A percentile compares a stretch with the other conserved stretches of the same genome.
Conservation (phyloP, 2,797 vertebrate species). For the Acomys russatus region DNA sequence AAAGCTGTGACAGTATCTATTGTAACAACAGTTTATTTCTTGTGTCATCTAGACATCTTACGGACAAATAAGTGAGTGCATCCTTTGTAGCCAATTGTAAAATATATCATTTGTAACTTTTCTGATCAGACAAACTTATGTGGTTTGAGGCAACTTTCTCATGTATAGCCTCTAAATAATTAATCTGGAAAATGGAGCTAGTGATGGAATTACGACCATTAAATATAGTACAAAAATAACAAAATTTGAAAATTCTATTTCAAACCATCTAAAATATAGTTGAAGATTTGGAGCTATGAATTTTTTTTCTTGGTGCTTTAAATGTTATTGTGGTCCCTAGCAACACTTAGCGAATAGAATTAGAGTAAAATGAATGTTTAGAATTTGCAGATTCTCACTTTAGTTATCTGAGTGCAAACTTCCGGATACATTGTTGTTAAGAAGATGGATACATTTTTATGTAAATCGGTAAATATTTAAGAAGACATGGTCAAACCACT, state of each 20-base stretch:
- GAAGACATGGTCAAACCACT: neutral
- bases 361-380: neutral
- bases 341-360: neutral
- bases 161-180: neutral
- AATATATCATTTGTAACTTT: conserved; percentile 29
- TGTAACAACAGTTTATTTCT: neutral
- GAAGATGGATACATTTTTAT: neutral
- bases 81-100: neutral
- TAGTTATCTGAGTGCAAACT: neutral
- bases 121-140: neutral
- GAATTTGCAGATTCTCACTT: neutral
- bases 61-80: neutral
- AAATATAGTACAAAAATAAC: neutral
- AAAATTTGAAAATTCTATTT: neutral
- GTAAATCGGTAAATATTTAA: neutral
- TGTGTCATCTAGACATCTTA: neutral
- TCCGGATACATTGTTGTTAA: neutral
- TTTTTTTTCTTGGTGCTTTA: neutral
- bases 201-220: neutral
- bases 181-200: neutral
- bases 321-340: neutral
- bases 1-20: neutral
- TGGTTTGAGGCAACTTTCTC: neutral
- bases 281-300: neutral
- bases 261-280: neutral